phyloP scores from a whole-genome alignment of 2,888 invertebrate species.

The Ophion ventricosus region DNA sequence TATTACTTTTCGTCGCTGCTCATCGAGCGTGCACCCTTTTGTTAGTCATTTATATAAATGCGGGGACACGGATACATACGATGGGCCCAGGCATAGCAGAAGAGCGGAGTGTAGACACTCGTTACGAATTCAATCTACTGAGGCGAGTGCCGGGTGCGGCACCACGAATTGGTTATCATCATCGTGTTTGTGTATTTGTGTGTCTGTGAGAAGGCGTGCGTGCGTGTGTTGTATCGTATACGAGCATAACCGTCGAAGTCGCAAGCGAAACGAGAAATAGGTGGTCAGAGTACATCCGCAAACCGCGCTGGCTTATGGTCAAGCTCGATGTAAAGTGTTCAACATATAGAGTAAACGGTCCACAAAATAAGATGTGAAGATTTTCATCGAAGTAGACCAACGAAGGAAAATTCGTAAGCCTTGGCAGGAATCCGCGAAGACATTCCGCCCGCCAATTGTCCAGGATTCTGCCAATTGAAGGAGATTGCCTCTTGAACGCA shows the following conservation, averaged over 20 bases:
- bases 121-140: constrained; percentile 64
- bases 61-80: background rate
- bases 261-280: constrained; percentile 43
- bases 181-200: constrained; percentile 10
- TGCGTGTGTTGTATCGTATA: background rate
- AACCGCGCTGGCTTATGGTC: constrained; percentile 6
- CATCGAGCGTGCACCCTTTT: background rate
- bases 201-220: too few species aligned
- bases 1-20: background rate
- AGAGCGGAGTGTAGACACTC: background rate
- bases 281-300: constrained; percentile 5
- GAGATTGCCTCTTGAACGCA: background rate
- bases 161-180: constrained; percentile 54
- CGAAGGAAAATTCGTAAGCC: background rate
- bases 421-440: background rate
- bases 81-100: background rate
- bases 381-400: background rate
- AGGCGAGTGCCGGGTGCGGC: constrained; percentile 55
- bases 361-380: background rate
- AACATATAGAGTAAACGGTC: background rate
- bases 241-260: constrained; percentile 50
- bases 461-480: background rate
- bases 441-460: background rate
- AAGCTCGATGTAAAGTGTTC: background rate
- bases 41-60: constrained; percentile 4